Conservation (phyloP, 2,888 invertebrate species). For the Lasioglossum pauxillum region DNA sequence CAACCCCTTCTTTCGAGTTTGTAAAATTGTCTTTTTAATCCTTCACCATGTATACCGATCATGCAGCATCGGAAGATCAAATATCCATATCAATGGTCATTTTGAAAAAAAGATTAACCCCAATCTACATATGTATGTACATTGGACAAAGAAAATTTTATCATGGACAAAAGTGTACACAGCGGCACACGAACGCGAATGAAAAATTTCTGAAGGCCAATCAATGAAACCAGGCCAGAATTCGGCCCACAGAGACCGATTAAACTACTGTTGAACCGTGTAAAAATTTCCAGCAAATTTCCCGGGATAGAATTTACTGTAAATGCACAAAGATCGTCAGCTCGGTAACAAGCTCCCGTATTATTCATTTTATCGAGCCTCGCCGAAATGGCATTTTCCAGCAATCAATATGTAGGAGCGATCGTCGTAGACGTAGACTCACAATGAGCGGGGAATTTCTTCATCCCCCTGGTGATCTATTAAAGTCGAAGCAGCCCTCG, state of each 20-base stretch:
- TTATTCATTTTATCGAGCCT: background rate
- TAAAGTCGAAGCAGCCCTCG: background rate
- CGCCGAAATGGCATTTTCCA: background rate
- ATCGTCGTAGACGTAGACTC: background rate
- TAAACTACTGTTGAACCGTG: background rate
- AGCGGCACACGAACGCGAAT: background rate
- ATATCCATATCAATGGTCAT: background rate
- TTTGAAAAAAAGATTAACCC: background rate
- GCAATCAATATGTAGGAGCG: background rate
- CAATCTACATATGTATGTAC: background rate
- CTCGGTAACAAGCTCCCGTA: background rate
- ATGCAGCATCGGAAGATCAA: background rate
- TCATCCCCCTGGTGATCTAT: background rate
- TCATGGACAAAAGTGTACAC: too few relatives aligned
- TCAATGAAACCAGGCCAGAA: background rate
- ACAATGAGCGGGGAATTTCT: constrained; percentile 4
- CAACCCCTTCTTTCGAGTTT: background rate
- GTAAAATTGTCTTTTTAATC: background rate
- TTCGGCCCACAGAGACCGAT: background rate
- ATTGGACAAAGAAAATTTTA: background rate
- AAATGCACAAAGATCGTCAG: background rate
- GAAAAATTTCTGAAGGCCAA: background rate
- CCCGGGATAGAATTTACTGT: background rate
- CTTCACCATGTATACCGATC: background rate
- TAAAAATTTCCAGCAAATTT: background rate